Base-by-base conservation (phyloP, 2,797 vertebrate genomes). In the Chelonia mydas region DNA sequence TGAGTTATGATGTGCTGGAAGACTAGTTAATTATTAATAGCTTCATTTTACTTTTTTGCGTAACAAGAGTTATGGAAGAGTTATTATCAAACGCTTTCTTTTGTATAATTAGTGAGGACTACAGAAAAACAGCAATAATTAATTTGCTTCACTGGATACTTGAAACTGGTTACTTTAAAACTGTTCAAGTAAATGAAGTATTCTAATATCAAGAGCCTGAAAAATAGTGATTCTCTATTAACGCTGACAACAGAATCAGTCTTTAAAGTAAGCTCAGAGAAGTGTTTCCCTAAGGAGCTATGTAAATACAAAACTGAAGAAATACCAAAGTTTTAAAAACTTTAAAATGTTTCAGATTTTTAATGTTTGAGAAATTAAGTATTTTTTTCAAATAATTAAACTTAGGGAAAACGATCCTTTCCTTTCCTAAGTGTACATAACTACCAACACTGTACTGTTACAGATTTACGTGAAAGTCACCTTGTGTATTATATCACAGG, bases 21-120 rank as follows among this genome's bases (percentile, higher is more conserved):
- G 85, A 45, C 23, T 68, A 80, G 7, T 49, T 88, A 57, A 76
- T 88, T 92, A 77, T 83, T 31, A 92, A 85, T 49, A 83, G 28
- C 45, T 95, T 61, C 83, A 96, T 41, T 77, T 91, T 84, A 74
- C 21, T 90, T 93, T 37, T 79, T 93, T 45, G 87, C 59, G 78
- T 8, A 80, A 51, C 82, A 31, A 92, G n/a, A 86, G 74, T 7
- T 61, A 31, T 15, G 28, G 31, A 57, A 31, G 13, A 61, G 59
- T 61, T 6, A 53, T 81, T 45, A 86, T 3, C 4, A 51, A 91
- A 76, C 41, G 78, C n/a, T 72, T 91, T 87, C 49, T 90, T 95
- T 87, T 84, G 5, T 50, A 21, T 84, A 89, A 86, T 41, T 61
- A 89, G 5, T 9, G 28, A 90, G 87, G 31, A 55, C 61, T 87